Evolutionary conservation across 2,888 invertebrate species (phyloP), one percentile per base, ranked within the genome.

Genomic region (Bombylius discolor): DNA sequence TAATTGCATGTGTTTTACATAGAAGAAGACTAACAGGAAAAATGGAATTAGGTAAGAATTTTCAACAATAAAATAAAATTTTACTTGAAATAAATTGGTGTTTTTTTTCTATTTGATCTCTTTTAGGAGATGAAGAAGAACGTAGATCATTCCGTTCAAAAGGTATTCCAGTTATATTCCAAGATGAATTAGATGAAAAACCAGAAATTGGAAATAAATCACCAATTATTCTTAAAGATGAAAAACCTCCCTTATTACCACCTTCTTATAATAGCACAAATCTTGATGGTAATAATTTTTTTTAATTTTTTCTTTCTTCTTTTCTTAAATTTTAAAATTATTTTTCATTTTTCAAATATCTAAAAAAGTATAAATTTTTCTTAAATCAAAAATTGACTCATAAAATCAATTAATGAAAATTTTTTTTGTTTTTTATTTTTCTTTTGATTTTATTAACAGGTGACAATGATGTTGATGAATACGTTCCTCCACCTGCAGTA

Each of bases 171-270:
- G 94, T 97, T 46, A 97, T 98, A 68, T 96, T 97, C 76, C 90
- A 91, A 73, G 96, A 98, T 72, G 98, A 98, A 72, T 78, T 97
- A 48, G 95, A 96, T 64, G 95, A 95, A 67, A 87, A 93, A 65
- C 90, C 89, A 0, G 89, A 89, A 71, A 85, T 89, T 31, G 87
- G 86, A 34, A 90, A 91, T 69, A 91, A 94, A 76, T 87, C 89
- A 61, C 96, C 96, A 6, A 88, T 96, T 55, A 94, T 97, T 64
- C 81, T 96, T 75, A 89, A 92, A 67, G 94, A 96, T 65, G 96
- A 96, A 70, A 93, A 94, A 68, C 95, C 96, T 12, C 95, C 96
- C 7, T 75, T 94, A 57, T 81, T 91, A 52, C 91, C 92, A 5
- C 89, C 91, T 73, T 66, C 78, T 44, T 74, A 74, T 59, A 73